Conservation (phyloP, 2,797 vertebrate genomes). For the Sardinella longiceps region DNA sequence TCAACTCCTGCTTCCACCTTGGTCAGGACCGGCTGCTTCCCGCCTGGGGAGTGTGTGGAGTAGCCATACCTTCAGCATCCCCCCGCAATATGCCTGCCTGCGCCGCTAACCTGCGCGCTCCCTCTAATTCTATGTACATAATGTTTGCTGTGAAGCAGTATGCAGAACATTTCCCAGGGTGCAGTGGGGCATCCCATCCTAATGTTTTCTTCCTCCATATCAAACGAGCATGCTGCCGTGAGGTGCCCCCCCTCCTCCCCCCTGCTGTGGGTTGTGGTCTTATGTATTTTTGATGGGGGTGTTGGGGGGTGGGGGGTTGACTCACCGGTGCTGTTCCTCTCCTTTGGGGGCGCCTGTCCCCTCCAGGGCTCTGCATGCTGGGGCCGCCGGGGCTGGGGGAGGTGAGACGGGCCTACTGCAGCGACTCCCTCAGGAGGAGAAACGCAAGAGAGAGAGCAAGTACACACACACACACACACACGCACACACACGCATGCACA, state of each 20-base stretch:
- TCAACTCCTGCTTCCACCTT: slow-evolving; percentile 59
- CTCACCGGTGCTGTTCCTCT: background rate
- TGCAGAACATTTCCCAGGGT: slow-evolving; percentile 10
- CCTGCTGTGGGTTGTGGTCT: background rate
- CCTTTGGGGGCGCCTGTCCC: slow-evolving; percentile 16
- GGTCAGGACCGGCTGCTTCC: slow-evolving; percentile 38
- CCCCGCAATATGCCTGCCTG: background rate
- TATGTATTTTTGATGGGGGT: slow-evolving; percentile 2
- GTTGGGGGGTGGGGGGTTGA: background rate
- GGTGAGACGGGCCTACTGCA: slow-evolving; percentile 66
- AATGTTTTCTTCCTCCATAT: slow-evolving; percentile 4
- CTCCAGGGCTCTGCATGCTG: slow-evolving; percentile 80
- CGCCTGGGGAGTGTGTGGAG: slow-evolving; percentile 38
- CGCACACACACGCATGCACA: background rate
- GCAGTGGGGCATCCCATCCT: background rate
- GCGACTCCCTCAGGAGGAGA: slow-evolving; percentile 61
- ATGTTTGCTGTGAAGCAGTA: slow-evolving; percentile 8
- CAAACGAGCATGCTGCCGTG: background rate
- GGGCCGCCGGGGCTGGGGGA: slow-evolving; percentile 75
- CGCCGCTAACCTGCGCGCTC: background rate
- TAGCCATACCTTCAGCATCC: background rate
- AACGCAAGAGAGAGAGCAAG: slow-evolving; percentile 33
- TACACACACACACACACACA: slow-evolving; percentile 65
- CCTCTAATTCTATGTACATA: slow-evolving; percentile 12
- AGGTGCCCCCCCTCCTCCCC: background rate